These are phyloP conservation scores for Sminthurinus aureus DNA, from an alignment of 2,888 invertebrate species.

Conservation along the genomic window DNA sequence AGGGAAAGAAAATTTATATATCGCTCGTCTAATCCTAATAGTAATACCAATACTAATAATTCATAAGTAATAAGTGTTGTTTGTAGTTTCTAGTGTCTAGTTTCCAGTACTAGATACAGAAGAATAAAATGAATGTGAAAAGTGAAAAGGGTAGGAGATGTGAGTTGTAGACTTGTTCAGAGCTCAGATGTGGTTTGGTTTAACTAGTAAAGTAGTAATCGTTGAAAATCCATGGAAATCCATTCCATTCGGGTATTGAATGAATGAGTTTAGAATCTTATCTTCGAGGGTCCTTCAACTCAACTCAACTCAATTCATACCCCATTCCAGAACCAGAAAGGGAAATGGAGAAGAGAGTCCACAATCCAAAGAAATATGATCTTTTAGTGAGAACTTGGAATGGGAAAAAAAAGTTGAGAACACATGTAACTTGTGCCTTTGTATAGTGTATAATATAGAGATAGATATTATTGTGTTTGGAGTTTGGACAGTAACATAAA, in stretches of 20 bases:
- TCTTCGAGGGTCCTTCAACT: conserved; percentile 28
- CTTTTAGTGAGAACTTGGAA: neutral
- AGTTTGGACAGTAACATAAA: conserved; percentile 14
- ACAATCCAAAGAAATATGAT: conserved; percentile 28
- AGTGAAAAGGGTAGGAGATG: neutral
- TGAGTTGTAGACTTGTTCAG: neutral
- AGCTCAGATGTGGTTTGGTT: neutral
- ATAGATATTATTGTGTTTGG: conserved; percentile 9
- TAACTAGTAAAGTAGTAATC: neutral
- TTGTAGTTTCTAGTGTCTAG: too few relatives aligned
- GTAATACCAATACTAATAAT: too few relatives aligned
- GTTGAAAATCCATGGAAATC: neutral
- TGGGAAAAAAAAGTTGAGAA: neutral
- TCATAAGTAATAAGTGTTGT: too few relatives aligned
- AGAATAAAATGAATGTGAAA: neutral
- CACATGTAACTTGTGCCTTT: neutral
- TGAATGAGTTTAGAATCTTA: neutral
- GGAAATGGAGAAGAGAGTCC: neutral
- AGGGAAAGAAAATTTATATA: too few relatives aligned
- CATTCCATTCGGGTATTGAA: conserved; percentile 9
- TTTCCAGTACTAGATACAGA: too few relatives aligned
- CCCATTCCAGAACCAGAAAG: conserved; percentile 3
- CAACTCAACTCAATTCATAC: neutral
- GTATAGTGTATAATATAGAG: neutral
- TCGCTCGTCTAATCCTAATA: too few relatives aligned